Conservation (phyloP, 23 tunicate genomes). For the Trididemnum clinides region DNA sequence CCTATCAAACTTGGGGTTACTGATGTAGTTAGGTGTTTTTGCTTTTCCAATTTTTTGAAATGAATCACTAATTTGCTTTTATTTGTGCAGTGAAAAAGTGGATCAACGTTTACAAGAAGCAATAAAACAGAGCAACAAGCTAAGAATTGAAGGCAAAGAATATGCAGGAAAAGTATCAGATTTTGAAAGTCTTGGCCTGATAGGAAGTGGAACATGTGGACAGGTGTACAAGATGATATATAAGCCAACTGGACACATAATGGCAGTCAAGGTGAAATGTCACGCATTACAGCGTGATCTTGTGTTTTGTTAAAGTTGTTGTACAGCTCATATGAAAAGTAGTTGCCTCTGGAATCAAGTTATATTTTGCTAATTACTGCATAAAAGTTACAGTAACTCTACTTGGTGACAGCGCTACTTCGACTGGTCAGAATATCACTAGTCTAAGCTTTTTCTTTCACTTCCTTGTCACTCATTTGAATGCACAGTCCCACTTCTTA, state of each 20-base stretch:
- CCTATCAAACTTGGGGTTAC: neutral
- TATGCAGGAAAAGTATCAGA: conserved; percentile 33
- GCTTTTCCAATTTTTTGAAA: too few species aligned
- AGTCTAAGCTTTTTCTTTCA: too few species aligned
- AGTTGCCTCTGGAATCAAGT: too few species aligned
- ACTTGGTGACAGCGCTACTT: too few species aligned
- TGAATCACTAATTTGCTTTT: neutral
- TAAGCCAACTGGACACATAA: conserved; percentile 53
- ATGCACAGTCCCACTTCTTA: too few species aligned
- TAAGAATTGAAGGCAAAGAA: conserved; percentile 48
- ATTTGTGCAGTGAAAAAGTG: conserved; percentile 57
- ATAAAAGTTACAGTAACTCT: too few species aligned
- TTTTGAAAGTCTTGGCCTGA: conserved; percentile 84
- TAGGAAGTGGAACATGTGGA: conserved; percentile 96
- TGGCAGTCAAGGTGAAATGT: conserved; percentile 97
- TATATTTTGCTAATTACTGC: too few species aligned
- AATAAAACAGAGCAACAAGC: conserved; percentile 68
- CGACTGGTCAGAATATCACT: too few species aligned
- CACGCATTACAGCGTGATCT: too few species aligned
- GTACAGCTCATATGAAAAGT: too few species aligned
- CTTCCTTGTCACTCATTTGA: too few species aligned
- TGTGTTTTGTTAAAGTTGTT: too few species aligned
- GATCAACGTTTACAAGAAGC: conserved; percentile 74
- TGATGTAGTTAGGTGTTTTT: neutral
- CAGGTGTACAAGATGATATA: conserved; percentile 90